Evolutionary conservation across 2,888 invertebrate genomes (phyloP), one percentile per base, ranked within the genome.

Genomic region (Cephonodes hylas): DNA sequence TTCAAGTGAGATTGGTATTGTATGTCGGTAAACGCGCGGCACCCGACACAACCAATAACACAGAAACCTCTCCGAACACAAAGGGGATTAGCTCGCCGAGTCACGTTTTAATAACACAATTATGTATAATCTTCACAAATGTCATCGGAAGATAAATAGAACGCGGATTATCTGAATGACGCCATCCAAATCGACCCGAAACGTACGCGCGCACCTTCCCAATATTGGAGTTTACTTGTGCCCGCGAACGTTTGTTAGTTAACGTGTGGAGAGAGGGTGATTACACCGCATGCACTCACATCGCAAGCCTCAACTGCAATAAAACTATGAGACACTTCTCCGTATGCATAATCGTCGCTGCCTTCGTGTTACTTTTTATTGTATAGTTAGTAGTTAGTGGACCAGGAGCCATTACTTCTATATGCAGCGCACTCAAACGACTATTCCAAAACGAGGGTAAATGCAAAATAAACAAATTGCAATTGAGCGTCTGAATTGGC

Each of bases 61-160:
- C 58, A 69, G 77, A 77, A 80, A 76, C 78, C 75, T 79, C 74
- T 68, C 64, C 61, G 62, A 63, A 71, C 65, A 66, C 73, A 75
- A 70, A 74, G 72, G 66, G 67, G 70, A 77, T 77, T 77, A 74
- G 64, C 71, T 66, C 65, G 60, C 64, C 63, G 23, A 64, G 76
- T 76, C 79, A 78, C 80, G 78, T 76, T 80, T 77, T 70, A 67
- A 70, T 79, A 80, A 81, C 75, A 71, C 72, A 76, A 79, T 77
- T 78, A 74, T 68, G 68, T 69, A 72, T 71, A 73, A 77, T 73
- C 70, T 69, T 68, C 65, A 67, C 65, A 67, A 66, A 69, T 77
- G 73, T 65, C 71, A 72, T 75, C 70, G 60, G 63, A 69, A 66
- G 63, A 66, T 68, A 65, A 66, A 68, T 63, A 61, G 38, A 44